These are phyloP conservation scores for Psittacula derbiana DNA, from an alignment of 2,797 vertebrate species.

Conservation along the genomic window DNA sequence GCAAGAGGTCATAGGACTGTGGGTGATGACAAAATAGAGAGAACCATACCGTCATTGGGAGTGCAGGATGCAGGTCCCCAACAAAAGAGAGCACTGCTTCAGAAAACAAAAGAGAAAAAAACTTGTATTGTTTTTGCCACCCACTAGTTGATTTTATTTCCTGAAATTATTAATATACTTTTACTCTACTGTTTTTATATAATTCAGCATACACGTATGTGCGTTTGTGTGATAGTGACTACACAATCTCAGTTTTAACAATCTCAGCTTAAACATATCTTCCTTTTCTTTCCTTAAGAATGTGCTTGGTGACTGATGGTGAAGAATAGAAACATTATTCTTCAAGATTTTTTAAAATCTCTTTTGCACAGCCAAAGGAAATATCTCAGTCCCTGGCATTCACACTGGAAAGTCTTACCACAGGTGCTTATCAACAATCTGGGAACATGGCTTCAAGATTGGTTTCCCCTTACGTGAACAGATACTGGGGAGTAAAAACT, in stretches of 20 bases:
- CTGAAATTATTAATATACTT: neutral
- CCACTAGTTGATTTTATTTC: neutral
- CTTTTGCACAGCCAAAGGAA: constrained; percentile 69
- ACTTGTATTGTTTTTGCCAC: neutral
- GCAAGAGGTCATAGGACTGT: neutral
- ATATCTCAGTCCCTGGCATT: constrained; percentile 63
- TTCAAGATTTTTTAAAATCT: constrained; percentile 73
- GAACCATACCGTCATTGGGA: neutral
- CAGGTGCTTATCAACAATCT: constrained; percentile 80
- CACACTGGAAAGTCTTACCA: constrained; percentile 69
- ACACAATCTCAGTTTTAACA: neutral
- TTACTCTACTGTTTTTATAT: neutral
- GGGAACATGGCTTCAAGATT: neutral
- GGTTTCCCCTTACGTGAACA: neutral
- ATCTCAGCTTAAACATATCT: neutral
- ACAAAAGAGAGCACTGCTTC: rapidly evolving
- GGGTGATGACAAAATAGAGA: neutral
- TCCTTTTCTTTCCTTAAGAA: neutral
- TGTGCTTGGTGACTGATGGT: neutral
- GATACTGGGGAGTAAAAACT: neutral
- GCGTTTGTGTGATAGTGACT: neutral
- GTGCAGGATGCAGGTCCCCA: neutral
- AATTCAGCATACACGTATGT: neutral
- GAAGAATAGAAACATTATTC: neutral
- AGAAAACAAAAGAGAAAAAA: neutral